Evolutionary conservation across 2,113 vertebrate genomes (phyloP).

Genomic region (Forbesichthys papilliferus): DNA sequence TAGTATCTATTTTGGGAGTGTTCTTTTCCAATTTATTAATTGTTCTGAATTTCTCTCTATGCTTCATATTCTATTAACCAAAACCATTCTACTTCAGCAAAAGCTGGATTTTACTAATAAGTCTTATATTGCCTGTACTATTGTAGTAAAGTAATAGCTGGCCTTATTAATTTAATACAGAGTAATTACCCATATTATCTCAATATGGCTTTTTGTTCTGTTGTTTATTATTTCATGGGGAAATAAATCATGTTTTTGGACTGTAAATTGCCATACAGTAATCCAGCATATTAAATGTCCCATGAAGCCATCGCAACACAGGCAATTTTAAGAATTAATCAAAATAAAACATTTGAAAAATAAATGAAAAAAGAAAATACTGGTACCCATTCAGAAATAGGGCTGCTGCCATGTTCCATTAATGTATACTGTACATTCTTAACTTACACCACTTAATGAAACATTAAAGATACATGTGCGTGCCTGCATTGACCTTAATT

Average conservation of each 20-base stretch:
- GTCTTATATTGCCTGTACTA: conserved; percentile 20
- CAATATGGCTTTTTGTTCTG: conserved; percentile 32
- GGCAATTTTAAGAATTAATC: neutral
- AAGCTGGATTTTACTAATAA: conserved; percentile 10
- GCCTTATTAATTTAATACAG: conserved; percentile 45
- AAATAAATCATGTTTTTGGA: conserved; percentile 41
- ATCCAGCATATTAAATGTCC: conserved; percentile 1
- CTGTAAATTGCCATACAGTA: conserved; percentile 7
- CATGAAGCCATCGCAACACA: conserved; percentile 20
- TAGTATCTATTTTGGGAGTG: neutral
- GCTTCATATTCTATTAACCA: too few species aligned
- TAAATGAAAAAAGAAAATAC: too few species aligned
- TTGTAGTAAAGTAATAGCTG: conserved; percentile 30
- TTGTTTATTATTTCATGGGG: conserved; percentile 31
- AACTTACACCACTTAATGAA: too few species aligned
- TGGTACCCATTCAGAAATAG: too few species aligned
- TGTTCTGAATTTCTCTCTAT: conserved; percentile 21
- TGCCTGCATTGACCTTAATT: too few species aligned
- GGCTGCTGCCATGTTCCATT: too few species aligned
- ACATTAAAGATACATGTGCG: too few species aligned
- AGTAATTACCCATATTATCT: conserved; percentile 55
- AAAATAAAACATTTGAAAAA: neutral
- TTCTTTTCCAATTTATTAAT: conserved; percentile 10
- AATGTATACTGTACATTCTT: too few species aligned
- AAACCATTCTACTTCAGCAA: neutral